A percentile compares a stretch with the other conserved stretches of the same genome.
phyloP scores from a whole-genome alignment of 1,140 invertebrate species.

The Rhyzopertha dominica region DNA sequence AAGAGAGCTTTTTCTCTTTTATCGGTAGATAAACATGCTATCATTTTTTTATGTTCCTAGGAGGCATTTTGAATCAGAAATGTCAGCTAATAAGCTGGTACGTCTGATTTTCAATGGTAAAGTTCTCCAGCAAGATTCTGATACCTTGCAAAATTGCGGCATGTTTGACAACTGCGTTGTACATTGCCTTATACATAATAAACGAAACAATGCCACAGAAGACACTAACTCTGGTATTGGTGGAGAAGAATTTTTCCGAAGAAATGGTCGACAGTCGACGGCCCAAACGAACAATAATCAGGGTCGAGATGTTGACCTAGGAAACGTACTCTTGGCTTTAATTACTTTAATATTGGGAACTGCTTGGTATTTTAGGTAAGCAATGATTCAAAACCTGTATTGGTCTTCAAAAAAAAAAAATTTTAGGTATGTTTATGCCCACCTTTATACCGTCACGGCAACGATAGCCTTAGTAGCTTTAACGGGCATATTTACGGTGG shows the following conservation, averaged over 20 bases:
- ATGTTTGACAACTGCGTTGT: conserved; percentile 83
- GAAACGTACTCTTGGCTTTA: conserved; percentile 38
- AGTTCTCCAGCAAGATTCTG: conserved; percentile 68
- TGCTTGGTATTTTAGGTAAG: conserved; percentile 44
- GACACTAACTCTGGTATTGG: conserved; percentile 4
- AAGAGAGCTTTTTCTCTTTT: no score
- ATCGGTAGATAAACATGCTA: no score
- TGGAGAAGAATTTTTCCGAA: conserved; percentile 6
- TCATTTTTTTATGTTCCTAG: no score
- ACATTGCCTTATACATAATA: conserved; percentile 74
- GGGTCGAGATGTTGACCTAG: conserved; percentile 41
- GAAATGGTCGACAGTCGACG: no score
- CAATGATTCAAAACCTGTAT: neutral
- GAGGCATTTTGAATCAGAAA: conserved; percentile 73
- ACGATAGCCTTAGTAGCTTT: conserved; percentile 40
- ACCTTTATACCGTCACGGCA: conserved; percentile 42
- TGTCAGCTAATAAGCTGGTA: conserved; percentile 70
- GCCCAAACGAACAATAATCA: conserved; percentile 33
- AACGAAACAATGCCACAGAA: conserved; percentile 18
- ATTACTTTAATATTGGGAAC: conserved; percentile 36
- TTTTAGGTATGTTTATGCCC: conserved; percentile 43
- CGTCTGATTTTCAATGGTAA: conserved; percentile 85
- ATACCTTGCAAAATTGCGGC: conserved; percentile 71
- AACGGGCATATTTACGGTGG: conserved; percentile 39
- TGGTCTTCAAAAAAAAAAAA: conserved; percentile 4